These are phyloP conservation scores for Aricia artaxerxes DNA, from an alignment of 2,888 invertebrate genomes.

Conservation along the genomic window DNA sequence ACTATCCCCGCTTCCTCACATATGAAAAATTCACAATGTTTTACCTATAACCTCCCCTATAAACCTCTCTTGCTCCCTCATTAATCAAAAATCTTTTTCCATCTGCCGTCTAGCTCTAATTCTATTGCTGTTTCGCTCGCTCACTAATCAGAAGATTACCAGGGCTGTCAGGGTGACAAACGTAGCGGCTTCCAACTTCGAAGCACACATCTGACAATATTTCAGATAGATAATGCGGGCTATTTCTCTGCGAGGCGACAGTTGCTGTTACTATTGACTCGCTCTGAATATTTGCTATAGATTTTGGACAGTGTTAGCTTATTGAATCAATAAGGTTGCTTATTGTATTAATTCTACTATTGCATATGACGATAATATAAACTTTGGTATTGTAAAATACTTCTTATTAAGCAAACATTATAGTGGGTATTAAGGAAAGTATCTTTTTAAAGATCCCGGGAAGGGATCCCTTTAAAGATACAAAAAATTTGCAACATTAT, in stretches of 20 bases:
- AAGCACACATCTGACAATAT: constrained; percentile 40
- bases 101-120: not conserved
- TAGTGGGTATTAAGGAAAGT: no score
- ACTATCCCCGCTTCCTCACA: not conserved
- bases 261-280: constrained; percentile 17
- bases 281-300: not conserved
- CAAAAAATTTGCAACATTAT: no score
- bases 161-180: constrained; percentile 36
- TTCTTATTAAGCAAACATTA: no score
- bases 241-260: constrained; percentile 38
- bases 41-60: not conserved
- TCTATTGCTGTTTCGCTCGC: constrained; percentile 12
- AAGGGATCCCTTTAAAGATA: no score
- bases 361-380: not conserved
- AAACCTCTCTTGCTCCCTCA: not conserved
- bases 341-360: not conserved
- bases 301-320: constrained; percentile 22
- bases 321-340: not conserved
- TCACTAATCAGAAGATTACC: constrained; percentile 40
- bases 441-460: no score
- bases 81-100: not conserved
- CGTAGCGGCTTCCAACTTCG: constrained; percentile 38
- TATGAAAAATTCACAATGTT: not conserved
- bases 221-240: constrained; percentile 43
- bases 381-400: not conserved